phyloP scores from a whole-genome alignment of 2,888 invertebrate genomes.

The Plusia festucae region DNA sequence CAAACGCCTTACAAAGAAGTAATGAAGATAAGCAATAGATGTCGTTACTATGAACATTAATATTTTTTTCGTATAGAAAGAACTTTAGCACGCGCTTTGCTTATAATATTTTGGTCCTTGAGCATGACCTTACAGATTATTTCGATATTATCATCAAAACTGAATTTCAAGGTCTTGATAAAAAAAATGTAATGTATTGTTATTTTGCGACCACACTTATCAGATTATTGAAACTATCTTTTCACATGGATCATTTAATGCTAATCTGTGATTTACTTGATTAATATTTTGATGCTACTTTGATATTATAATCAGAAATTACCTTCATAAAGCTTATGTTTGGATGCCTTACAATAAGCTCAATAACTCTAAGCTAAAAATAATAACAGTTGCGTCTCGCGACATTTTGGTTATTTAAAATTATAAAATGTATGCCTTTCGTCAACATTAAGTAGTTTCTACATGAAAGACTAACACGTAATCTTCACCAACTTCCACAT shows the following conservation, averaged over 20 bases:
- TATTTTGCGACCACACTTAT: slow-evolving; percentile 30
- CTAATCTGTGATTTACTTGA: slow-evolving; percentile 36
- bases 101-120: slow-evolving; percentile 14
- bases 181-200: slow-evolving; percentile 12
- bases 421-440: no score
- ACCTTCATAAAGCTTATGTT: background rate
- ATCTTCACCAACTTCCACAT: no score
- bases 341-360: background rate
- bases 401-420: no score
- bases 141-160: slow-evolving; percentile 22
- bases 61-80: background rate
- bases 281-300: background rate
- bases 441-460: no score
- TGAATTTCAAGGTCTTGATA: slow-evolving; percentile 31
- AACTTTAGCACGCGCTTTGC: slow-evolving; percentile 8
- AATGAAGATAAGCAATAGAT: slow-evolving; percentile 49
- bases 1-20: background rate
- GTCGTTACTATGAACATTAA: slow-evolving; percentile 47
- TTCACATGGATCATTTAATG: slow-evolving; percentile 25
- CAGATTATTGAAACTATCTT: slow-evolving; percentile 17
- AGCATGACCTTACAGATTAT: slow-evolving; percentile 6
- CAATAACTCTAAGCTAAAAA: no score
- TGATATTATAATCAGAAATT: background rate
- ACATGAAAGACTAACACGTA: no score
- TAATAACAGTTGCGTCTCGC: no score